Base-by-base conservation (phyloP, 1,140 invertebrate genomes). In the Scaptomyza hsui region DNA sequence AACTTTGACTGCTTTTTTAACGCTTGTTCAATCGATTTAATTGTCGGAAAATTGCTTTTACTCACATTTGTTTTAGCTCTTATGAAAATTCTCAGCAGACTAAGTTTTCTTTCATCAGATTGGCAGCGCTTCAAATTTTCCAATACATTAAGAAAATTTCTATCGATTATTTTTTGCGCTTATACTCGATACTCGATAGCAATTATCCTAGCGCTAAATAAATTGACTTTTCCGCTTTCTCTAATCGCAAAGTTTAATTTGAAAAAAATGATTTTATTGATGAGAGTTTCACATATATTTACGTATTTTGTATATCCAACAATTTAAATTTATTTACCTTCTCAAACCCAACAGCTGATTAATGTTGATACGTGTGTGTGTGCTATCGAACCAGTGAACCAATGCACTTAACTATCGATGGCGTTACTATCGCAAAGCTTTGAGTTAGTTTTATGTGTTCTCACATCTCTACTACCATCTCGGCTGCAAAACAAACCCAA, bases 41-140 rank as follows among this genome's bases (percentile, higher is more conserved):
- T 39, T 32, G 37, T 45, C 49, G 60, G 72, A 74, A 74, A 80
- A 70, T 67, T 41, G 71, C 65, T 73, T 80, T 65, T 86, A 78
- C 80, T 85, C 80, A 86, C 81, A 80, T 85, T 85, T 83, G 61
- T 86, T 85, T 75, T 60, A 79, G 72, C 81, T 85, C 76, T 85
- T 86, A 85, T 85, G 80, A 83, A 83, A 83, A 83, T 65, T 80
- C 80, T 85, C 64, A 72, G 69, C 62, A 72, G 63, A 67, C 69
- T 72, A 52, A 71, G 69, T 67, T 67, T 67, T 51, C 42, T 67
- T 67, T 53, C 21, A 29, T 21, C 32, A 68, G 62, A 68, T 67
- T 72, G 69, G 69, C 69, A 72, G 63, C 55, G 6, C 63, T 55
- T 24, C 19, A 52, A 32, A 18, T 71, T 71, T 71, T 71, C 52